Conservation (phyloP, 2,888 invertebrate species). For the Pelosia muscerda region DNA sequence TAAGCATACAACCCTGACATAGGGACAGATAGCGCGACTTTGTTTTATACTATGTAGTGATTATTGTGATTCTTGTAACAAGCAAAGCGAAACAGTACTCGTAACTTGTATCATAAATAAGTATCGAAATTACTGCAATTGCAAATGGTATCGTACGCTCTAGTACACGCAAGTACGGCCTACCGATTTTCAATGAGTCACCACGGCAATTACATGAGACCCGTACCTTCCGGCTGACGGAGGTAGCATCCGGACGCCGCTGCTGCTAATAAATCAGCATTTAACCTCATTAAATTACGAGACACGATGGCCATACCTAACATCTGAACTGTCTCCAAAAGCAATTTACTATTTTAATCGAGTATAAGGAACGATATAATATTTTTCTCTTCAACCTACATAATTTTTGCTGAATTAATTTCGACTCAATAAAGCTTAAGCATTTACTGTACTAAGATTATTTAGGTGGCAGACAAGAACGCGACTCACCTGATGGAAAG, state of each 20-base stretch:
- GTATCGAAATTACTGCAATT: background rate
- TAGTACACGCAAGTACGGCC: background rate
- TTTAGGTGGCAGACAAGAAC: too few relatives aligned
- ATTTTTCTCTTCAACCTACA: background rate
- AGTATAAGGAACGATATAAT: background rate
- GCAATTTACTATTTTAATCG: background rate
- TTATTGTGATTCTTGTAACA: too few relatives aligned
- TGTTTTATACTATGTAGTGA: too few relatives aligned
- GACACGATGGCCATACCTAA: conserved; percentile 3
- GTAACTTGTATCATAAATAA: background rate
- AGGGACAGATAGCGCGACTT: too few relatives aligned
- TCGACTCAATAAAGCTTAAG: background rate
- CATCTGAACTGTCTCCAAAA: conserved; percentile 1
- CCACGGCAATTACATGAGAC: conserved; percentile 4
- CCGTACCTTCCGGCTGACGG: conserved; percentile 1
- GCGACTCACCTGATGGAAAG: too few relatives aligned
- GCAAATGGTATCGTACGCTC: background rate
- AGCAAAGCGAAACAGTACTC: too few relatives aligned
- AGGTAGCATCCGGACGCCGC: background rate
- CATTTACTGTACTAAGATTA: too few relatives aligned
- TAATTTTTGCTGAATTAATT: background rate
- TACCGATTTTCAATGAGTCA: background rate
- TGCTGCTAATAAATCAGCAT: conserved; percentile 4
- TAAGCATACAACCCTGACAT: too few relatives aligned
- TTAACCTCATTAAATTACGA: conserved; percentile 4